Conservation (phyloP, 92 coral and sea anemone genomes). For the Zoanthus sociatus region DNA sequence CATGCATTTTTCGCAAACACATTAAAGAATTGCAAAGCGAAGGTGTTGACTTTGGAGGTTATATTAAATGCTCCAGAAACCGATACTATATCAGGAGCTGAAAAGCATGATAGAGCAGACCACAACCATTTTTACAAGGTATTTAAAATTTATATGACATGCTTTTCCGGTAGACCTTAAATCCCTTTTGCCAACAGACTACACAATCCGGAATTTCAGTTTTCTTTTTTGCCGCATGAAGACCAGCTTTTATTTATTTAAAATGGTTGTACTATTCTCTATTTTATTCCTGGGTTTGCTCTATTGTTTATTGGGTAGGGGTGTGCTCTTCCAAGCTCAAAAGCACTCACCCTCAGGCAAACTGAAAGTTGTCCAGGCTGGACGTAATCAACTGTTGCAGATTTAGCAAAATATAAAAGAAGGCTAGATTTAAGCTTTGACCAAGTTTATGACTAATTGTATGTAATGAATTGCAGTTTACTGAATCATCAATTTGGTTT, state of each 20-base stretch:
- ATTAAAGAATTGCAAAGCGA: slow-evolving; percentile 41
- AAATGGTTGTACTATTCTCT: neutral
- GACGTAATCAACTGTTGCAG: neutral
- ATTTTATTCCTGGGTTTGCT: too few species aligned
- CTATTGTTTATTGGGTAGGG: too few species aligned
- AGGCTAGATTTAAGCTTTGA: too few species aligned
- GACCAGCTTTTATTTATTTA: neutral
- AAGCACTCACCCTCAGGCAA: too few species aligned
- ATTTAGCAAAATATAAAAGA: too few species aligned
- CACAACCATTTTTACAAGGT: slow-evolving; percentile 35
- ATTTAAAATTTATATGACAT: slow-evolving; percentile 7
- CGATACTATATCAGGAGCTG: slow-evolving; percentile 57
- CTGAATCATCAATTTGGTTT: too few species aligned
- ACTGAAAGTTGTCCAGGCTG: too few species aligned
- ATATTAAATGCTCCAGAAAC: slow-evolving; percentile 65
- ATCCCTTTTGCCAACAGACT: neutral
- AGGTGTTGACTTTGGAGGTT: slow-evolving; percentile 51
- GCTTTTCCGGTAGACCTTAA: neutral
- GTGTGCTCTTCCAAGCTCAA: too few species aligned
- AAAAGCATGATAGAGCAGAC: slow-evolving; percentile 57
- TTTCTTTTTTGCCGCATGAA: neutral
- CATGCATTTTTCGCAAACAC: slow-evolving; percentile 44
- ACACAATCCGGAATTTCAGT: neutral
- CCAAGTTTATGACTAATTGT: too few species aligned
- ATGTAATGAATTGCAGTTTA: too few species aligned